phyloP scores from a whole-genome alignment of 2,888 invertebrate species.

The Tachystola acroxantha region DNA sequence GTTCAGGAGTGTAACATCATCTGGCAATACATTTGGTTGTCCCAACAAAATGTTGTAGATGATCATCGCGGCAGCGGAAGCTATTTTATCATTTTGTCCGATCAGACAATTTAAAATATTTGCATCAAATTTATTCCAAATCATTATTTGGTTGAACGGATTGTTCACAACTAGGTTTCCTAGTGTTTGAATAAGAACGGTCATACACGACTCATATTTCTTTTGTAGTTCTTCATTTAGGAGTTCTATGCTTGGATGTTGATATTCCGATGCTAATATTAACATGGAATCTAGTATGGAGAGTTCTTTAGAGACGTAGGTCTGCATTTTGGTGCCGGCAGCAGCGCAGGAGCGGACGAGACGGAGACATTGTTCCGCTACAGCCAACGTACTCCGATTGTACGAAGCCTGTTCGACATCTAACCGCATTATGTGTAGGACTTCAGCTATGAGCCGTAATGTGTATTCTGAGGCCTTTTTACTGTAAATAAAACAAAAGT shows the following conservation, averaged over 20 bases:
- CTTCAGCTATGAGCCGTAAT: constrained; percentile 68
- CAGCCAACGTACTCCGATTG: constrained; percentile 68
- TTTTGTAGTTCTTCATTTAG: constrained; percentile 64
- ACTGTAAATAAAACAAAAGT: constrained; percentile 35
- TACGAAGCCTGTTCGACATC: constrained; percentile 70
- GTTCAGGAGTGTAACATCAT: constrained; percentile 65
- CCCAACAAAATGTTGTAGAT: constrained; percentile 78
- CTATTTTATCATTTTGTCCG: constrained; percentile 70
- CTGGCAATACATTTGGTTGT: constrained; percentile 68
- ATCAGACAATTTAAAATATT: constrained; percentile 63
- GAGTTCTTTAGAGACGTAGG: constrained; percentile 70
- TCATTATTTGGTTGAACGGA: constrained; percentile 70
- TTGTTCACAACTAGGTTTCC: constrained; percentile 78
- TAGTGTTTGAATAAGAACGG: constrained; percentile 74
- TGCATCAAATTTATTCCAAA: constrained; percentile 74
- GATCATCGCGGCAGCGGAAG: constrained; percentile 78
- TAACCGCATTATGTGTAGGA: constrained; percentile 68
- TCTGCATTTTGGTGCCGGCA: constrained; percentile 72
- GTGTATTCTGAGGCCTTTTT: constrained; percentile 75
- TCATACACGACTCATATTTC: constrained; percentile 69
- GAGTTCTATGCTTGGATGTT: constrained; percentile 64
- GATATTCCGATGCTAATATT: constrained; percentile 64
- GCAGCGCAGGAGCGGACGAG: constrained; percentile 75
- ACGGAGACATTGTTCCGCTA: constrained; percentile 72
- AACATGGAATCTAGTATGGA: constrained; percentile 70